Conservation (phyloP, 2,888 invertebrate genomes). For the Eupithecia abbreviata region DNA sequence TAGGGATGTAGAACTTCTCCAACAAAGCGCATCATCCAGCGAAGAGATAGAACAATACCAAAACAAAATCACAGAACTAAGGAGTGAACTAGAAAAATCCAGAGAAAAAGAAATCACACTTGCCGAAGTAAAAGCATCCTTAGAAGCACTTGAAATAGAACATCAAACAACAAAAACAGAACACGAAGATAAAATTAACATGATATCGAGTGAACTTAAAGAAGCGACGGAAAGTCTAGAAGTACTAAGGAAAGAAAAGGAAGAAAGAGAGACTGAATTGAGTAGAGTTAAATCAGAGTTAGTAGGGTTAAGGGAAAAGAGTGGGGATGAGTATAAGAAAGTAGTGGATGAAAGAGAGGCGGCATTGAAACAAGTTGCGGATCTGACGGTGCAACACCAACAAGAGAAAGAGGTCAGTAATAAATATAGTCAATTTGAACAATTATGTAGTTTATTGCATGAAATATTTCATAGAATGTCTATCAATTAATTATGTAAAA, state of each 20-base stretch:
- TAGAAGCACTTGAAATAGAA: constrained; percentile 76
- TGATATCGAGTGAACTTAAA: constrained; percentile 67
- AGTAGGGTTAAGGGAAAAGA: constrained; percentile 65
- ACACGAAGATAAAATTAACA: constrained; percentile 70
- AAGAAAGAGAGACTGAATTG: constrained; percentile 66
- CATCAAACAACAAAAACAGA: constrained; percentile 72
- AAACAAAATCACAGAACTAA: constrained; percentile 68
- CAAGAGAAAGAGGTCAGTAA: constrained; percentile 77
- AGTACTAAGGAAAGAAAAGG: constrained; percentile 64
- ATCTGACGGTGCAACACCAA: constrained; percentile 64
- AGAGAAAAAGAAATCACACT: constrained; percentile 83
- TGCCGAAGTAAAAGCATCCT: constrained; percentile 71
- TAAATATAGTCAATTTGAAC: background rate
- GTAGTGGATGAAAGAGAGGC: constrained; percentile 69
- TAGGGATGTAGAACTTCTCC: constrained; percentile 77
- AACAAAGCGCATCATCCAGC: constrained; percentile 76
- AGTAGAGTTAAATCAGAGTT: constrained; percentile 71
- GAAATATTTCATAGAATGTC: background rate
- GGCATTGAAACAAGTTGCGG: constrained; percentile 65
- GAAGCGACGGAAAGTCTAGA: constrained; percentile 70
- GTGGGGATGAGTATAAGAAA: constrained; percentile 72
- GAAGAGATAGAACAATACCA: constrained; percentile 79
- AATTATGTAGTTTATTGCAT: constrained; percentile 1
- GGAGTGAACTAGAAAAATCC: constrained; percentile 76
- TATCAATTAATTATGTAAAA: background rate